These are phyloP conservation scores for Drosophila kambysellisi DNA, from an alignment of 2,888 invertebrate genomes.

Conservation along the genomic window DNA sequence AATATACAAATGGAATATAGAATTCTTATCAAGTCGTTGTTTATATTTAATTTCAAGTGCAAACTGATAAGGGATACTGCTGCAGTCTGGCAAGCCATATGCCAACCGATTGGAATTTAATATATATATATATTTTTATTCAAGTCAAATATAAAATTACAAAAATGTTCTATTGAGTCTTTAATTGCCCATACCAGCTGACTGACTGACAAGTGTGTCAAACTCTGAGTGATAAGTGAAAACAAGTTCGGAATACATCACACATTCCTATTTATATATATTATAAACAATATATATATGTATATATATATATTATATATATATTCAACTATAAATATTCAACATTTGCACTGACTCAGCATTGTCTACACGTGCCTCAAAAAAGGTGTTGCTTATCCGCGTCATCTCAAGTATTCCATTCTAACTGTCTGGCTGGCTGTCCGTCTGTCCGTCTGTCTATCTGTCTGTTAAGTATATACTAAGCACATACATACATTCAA, in stretches of 20 bases:
- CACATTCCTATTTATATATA: background rate
- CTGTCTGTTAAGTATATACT: background rate
- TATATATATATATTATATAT: background rate
- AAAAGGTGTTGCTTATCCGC: conserved; percentile 25
- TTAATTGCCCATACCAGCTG: conserved; percentile 15
- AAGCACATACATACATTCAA: background rate
- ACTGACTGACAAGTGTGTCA: conserved; percentile 11
- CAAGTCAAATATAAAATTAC: background rate
- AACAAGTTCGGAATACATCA: conserved; percentile 13
- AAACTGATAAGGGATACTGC: background rate
- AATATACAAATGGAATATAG: background rate
- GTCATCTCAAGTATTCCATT: conserved; percentile 28
- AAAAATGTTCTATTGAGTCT: background rate
- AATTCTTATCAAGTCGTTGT: background rate
- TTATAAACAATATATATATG: background rate
- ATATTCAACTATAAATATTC: conserved; percentile 7
- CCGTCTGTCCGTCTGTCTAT: conserved; percentile 2
- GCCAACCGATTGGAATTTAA: background rate
- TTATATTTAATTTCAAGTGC: no score
- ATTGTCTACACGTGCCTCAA: conserved; percentile 20
- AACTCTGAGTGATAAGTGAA: conserved; percentile 7
- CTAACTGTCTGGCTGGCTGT: conserved; percentile 2
- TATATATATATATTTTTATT: background rate
- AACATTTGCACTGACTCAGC: conserved; percentile 20
- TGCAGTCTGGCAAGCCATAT: background rate